Evolutionary conservation across 2,797 vertebrate genomes (phyloP).

Genomic region (Antrozous pallidus): DNA sequence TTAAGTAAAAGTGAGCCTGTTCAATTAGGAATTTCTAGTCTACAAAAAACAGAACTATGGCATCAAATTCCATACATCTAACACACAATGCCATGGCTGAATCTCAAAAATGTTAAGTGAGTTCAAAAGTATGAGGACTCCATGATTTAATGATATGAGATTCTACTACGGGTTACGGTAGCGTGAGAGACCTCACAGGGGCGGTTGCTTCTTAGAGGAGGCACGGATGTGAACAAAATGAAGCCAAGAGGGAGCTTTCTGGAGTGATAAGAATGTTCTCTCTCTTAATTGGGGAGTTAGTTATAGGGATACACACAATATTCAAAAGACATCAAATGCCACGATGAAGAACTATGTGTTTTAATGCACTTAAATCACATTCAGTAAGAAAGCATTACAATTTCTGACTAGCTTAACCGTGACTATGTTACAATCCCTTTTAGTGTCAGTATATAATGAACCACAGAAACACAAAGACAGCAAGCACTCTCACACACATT

Average conservation of each 20-base stretch:
- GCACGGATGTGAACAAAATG: not conserved
- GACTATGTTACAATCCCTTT: not conserved
- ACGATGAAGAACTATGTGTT: not conserved
- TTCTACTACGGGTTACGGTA: not conserved
- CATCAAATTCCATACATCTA: not conserved
- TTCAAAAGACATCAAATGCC: not conserved
- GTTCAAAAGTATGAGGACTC: not conserved
- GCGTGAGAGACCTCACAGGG: not conserved
- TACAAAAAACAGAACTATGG: not conserved
- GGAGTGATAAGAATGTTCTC: not conserved
- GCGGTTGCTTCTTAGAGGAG: not conserved
- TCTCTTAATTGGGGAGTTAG: not conserved
- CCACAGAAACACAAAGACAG: not conserved
- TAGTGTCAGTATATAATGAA: slow-evolving; percentile 7
- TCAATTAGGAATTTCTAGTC: not conserved
- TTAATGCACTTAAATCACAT: not conserved
- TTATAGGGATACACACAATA: not conserved
- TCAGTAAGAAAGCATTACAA: slow-evolving; percentile 21
- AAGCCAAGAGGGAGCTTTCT: not conserved
- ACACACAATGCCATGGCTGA: not conserved
- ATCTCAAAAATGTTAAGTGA: not conserved
- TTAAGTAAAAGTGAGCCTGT: not conserved
- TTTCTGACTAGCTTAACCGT: not conserved
- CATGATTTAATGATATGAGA: not conserved
- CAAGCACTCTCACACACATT: not conserved